Evolutionary conservation across 2,888 invertebrate genomes (phyloP), one percentile per base, ranked within the genome.

Genomic region (Yponomeuta evonymella): DNA sequence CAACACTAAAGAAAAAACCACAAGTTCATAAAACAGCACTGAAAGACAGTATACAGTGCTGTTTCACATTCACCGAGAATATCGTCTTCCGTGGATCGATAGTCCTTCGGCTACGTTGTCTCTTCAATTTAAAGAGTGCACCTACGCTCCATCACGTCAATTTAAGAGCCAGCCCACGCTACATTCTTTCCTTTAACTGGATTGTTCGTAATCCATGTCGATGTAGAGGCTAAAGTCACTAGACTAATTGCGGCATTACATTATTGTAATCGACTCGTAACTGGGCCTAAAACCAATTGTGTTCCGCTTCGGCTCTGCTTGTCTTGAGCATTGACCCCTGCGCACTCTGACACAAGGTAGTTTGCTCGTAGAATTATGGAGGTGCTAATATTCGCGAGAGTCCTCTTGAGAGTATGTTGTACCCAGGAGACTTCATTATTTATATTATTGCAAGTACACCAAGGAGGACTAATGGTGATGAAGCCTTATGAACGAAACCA

Each of bases 31-130:
- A 43, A 43, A 43, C 8, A 43, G 43, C 9, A 43, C 43, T 43
- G 33, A 43, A 43, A 43, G 0, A 43, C 43, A 43, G 1, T 43
- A 43, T 43, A 43, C 5, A 43, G 15, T 58, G 12, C 15, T 2
- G 51, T 58, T 58, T 58, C 1, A 12, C 15, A 58, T 58, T 15
- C 15, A 58, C 51, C 11, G 5, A 58, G 72, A 70, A 69, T 51
- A 29, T 33, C 29, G 63, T 72, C 73, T 73, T 75, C 73, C 72
- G 78, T 79, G 79, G 81, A 82, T 78, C 77, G 36, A 67, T 67
- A 43, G 48, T 30, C 67, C 67, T 36, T 67, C 12, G 15, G n/a
- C 67, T 23, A 23, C 29, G 64, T 64, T 69, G 51, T 30, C 69
- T 33, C 69, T 12, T 69, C n/a, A 69, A 36, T 69, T 62, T 69